Evolutionary conservation across 2,113 vertebrate species (phyloP), one percentile per base, ranked within the genome.

Genomic region (Charina bottae): DNA sequence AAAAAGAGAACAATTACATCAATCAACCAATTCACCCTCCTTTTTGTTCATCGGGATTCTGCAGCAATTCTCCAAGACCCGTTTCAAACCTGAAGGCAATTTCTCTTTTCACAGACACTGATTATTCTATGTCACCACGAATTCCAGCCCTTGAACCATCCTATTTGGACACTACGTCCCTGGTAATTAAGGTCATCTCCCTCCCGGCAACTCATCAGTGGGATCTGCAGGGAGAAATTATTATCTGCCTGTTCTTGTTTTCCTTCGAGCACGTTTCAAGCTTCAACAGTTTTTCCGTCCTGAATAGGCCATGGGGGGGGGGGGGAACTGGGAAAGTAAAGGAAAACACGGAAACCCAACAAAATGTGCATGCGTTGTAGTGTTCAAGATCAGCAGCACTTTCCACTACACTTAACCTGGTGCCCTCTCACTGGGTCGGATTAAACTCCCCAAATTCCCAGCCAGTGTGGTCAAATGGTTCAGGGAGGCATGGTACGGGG

Each of bases 231-330:
- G 9, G 60, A 97, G 93, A 89, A 95, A 92, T 93, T 94, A 96
- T 90, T 93, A 89, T 94, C 94, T 94, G 62, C 37, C 90, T 90
- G 96, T 91, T 96, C 89, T 94, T 92, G 94, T 96, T 93, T 94
- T 88, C 96, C 96, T 97, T 95, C 89, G 37, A 96, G 96, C 97
- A 95, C 93, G 97, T 94, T 92, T 92, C 90, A 24, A 90, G 33
- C 96, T 96, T 94, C 96, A 96, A 94, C 96, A 85, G 86, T 83
- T 92, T 90, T 92, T 86, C 49, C 87, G 62, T 92, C 94, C 85
- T 78, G 89, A 94, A 94, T 54, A 93, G 90, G 83, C 46, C 49
- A 33, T 83, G 15, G 4, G 62, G 78, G 90, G n/a, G 58, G 17
- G 56, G 46, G 68, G 17, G 21, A 42, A 42, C 2, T 23, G 33